A percentile compares a stretch with the other conserved stretches of the same genome.
These are phyloP conservation scores for Sapajus apella DNA, from an alignment of 2,113 vertebrate genomes.

Conservation along the genomic window DNA sequence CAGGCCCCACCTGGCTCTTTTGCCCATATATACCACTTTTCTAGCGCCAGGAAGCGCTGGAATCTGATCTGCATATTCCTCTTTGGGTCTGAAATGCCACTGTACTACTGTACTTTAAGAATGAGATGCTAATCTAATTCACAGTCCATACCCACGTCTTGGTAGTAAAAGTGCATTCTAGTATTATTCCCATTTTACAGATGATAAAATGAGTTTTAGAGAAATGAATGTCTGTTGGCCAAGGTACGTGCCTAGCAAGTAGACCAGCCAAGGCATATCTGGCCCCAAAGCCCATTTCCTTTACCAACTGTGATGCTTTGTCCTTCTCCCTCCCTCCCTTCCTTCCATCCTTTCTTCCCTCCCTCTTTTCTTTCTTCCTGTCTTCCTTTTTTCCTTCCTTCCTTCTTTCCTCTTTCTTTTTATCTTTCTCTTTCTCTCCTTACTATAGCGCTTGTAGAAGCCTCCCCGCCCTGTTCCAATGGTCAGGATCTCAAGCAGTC, in stretches of 20 bases:
- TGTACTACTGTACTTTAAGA: neutral
- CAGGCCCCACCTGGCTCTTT: too few relatives aligned
- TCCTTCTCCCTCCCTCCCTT: neutral
- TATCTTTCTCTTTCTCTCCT: neutral
- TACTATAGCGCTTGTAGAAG: neutral
- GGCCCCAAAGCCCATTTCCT: neutral
- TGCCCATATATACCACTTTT: neutral
- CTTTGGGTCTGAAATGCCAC: neutral
- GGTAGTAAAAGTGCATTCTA: neutral
- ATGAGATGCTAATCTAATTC: neutral
- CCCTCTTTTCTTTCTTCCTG: accelerated
- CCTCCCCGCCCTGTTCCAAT: neutral
- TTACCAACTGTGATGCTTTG: neutral
- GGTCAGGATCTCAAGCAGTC: neutral
- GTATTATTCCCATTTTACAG: neutral
- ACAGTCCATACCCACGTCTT: neutral
- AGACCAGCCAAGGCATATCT: neutral
- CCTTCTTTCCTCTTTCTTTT: too few relatives aligned
- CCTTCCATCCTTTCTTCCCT: too few relatives aligned
- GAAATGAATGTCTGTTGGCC: neutral
- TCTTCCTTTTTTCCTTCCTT: too few relatives aligned
- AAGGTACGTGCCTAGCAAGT: neutral
- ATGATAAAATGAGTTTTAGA: neutral
- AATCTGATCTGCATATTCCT: neutral
- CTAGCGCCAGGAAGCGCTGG: neutral